These are phyloP conservation scores for Psittacula derbiana DNA, from an alignment of 2,797 vertebrate genomes.

Conservation along the genomic window DNA sequence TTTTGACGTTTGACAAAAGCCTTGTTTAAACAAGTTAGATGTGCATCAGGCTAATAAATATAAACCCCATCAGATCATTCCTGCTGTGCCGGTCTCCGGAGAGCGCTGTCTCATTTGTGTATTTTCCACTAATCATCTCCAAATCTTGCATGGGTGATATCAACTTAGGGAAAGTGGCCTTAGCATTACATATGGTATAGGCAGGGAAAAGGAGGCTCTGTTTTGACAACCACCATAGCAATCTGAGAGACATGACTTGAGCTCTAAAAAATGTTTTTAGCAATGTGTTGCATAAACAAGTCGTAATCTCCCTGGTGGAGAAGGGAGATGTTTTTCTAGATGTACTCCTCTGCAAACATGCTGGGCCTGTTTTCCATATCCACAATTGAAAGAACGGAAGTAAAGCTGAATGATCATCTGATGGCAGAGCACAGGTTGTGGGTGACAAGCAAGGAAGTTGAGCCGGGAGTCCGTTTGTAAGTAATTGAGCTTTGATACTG, in stretches of 20 bases:
- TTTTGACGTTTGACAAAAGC: constrained; percentile 42
- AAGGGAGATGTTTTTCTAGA: constrained; percentile 41
- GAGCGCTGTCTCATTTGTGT: constrained; percentile 42
- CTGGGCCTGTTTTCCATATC: background rate
- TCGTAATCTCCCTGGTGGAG: constrained; percentile 49
- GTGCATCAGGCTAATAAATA: constrained; percentile 52
- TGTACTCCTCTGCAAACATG: background rate
- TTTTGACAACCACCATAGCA: constrained; percentile 65
- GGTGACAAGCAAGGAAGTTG: background rate
- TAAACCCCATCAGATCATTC: background rate
- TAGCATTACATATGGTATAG: constrained; percentile 47
- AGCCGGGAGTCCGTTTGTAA: background rate
- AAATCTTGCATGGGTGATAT: constrained; percentile 38
- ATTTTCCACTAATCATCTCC: constrained; percentile 52
- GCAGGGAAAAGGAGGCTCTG: constrained; percentile 40
- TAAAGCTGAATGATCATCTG: rapidly evolving
- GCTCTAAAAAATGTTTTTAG: constrained; percentile 66
- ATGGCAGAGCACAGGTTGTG: background rate
- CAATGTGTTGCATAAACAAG: constrained; percentile 68
- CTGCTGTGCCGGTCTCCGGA: constrained; percentile 17
- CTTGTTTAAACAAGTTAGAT: constrained; percentile 50
- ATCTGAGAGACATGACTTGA: constrained; percentile 62
- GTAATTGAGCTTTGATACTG: rapidly evolving
- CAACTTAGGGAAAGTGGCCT: constrained; percentile 46
- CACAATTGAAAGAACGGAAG: background rate